Evolutionary conservation across 2,113 vertebrate genomes (phyloP).

Genomic region (Tautogolabrus adspersus): DNA sequence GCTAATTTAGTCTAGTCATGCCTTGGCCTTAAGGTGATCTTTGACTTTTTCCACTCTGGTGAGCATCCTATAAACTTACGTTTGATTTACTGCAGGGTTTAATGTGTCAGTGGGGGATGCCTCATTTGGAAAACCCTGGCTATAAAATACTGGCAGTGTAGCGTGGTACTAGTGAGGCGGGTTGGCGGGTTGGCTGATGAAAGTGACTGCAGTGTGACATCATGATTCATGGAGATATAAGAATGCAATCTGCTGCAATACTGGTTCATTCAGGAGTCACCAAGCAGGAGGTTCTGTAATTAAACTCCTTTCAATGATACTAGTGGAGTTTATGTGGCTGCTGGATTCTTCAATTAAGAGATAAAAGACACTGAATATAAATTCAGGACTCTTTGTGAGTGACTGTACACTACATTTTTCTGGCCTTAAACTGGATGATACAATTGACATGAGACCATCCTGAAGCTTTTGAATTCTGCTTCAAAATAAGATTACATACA

Average conservation of each 20-base stretch:
- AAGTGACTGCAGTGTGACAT: slow-evolving; percentile 29
- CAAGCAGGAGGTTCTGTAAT: slow-evolving; percentile 1
- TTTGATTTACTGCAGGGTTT: no score
- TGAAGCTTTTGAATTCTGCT: no score
- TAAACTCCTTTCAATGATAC: background rate
- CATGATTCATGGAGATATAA: slow-evolving; percentile 43
- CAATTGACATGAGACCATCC: no score
- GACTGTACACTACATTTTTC: no score
- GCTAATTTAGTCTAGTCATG: background rate
- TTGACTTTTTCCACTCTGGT: background rate
- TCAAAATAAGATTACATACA: no score
- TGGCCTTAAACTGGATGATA: no score
- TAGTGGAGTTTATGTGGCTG: background rate
- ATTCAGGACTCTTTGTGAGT: no score
- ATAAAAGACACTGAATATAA: no score
- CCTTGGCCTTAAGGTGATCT: slow-evolving; percentile 15
- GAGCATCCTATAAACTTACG: background rate
- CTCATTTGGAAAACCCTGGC: background rate
- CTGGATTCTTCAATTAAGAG: background rate
- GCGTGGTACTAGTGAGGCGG: background rate
- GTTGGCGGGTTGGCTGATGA: slow-evolving; percentile 34
- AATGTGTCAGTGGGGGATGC: background rate
- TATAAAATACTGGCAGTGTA: background rate
- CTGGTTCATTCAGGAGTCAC: slow-evolving; percentile 33
- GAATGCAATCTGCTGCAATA: slow-evolving; percentile 58